Percentiles rank a stretch among this genome's conserved stretches.
These are phyloP conservation scores for Nomada goodeniana DNA, from an alignment of 2,888 invertebrate species.

Conservation along the genomic window DNA sequence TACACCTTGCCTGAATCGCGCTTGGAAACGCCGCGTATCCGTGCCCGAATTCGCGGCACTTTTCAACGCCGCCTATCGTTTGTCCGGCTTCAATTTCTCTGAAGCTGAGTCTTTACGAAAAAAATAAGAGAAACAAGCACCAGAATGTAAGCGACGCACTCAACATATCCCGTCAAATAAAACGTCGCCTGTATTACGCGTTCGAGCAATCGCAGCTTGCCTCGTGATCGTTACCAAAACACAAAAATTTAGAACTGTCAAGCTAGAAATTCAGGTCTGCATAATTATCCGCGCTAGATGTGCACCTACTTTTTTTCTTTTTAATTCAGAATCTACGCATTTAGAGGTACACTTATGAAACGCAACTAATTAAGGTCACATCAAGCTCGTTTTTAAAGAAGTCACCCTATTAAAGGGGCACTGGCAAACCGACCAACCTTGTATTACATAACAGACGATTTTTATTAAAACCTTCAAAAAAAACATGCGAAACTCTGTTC, in stretches of 20 bases:
- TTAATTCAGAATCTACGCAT: constrained; percentile 34
- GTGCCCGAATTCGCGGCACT: constrained; percentile 12
- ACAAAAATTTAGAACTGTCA: constrained; percentile 19
- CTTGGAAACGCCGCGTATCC: constrained; percentile 39
- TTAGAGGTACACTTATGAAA: constrained; percentile 40
- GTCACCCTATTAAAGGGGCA: constrained; percentile 48
- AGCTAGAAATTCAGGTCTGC: constrained; percentile 28
- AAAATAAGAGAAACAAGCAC: too few species aligned
- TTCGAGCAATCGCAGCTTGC: neutral
- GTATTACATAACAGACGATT: neutral
- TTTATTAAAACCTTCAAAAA: neutral
- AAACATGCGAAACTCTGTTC: neutral
- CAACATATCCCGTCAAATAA: neutral
- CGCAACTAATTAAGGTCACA: constrained; percentile 56
- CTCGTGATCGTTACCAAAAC: neutral
- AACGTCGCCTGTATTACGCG: neutral
- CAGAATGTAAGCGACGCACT: too few species aligned
- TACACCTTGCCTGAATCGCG: constrained; percentile 61
- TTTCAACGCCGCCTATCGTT: constrained; percentile 34
- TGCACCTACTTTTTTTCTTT: constrained; percentile 18
- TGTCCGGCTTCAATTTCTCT: neutral
- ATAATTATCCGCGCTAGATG: constrained; percentile 40
- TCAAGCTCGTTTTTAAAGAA: constrained; percentile 53
- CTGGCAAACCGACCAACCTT: constrained; percentile 26
- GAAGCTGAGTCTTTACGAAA: neutral